Base-by-base conservation (phyloP, 2,888 invertebrate genomes). In the Malachius bipustulatus region DNA sequence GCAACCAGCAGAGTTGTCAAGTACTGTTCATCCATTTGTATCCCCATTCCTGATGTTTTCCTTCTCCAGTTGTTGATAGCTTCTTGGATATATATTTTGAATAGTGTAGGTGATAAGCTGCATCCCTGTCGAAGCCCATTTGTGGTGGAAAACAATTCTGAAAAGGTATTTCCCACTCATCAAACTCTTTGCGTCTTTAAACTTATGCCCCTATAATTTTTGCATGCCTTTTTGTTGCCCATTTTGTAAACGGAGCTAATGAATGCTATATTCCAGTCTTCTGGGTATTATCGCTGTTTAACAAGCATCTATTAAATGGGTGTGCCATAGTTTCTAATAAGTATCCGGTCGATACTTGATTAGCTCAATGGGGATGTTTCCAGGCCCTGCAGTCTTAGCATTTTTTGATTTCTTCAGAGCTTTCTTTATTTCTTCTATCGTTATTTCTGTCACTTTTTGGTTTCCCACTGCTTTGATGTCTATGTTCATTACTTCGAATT, bases 181-280 rank as follows among this genome's bases (percentile, higher is more conserved):
- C 11, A 28, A 26, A 2, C 32, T 24, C 30, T 35, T 4, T 16
- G 35, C 9, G 3, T 16, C 30, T 3, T 35, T 9, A 38, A 30
- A 15, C 33, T 26, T 13, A 42, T 30, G 13, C 38, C 35, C 11
- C 38, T 32, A 26, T 43, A 43, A 32, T 44, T 41, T 13, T 12
- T 10, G 14, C 40, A 39, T 9, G 24, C 33, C 10, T 14, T 35
- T 29, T 32, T 34, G 24, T 27, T 16, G 14, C 37, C 31, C 24
- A 37, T 44, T 34, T 41, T 41, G 11, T 38, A 30, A 15, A 38
- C 41, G 11, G 38, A 32, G 19, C 26, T 38, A 27, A 38, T 30
- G 29, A 32, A 36, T n/a, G 34, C 33, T 9, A 35, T 19, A 4
- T 42, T 40, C 39, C 39, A 41, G 15, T 39, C 39, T 29, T 13